Percentiles rank a stretch among this genome's conserved stretches.
These are phyloP conservation scores for Galaxias olidus DNA, from an alignment of 2,797 vertebrate species.

Conservation along the genomic window DNA sequence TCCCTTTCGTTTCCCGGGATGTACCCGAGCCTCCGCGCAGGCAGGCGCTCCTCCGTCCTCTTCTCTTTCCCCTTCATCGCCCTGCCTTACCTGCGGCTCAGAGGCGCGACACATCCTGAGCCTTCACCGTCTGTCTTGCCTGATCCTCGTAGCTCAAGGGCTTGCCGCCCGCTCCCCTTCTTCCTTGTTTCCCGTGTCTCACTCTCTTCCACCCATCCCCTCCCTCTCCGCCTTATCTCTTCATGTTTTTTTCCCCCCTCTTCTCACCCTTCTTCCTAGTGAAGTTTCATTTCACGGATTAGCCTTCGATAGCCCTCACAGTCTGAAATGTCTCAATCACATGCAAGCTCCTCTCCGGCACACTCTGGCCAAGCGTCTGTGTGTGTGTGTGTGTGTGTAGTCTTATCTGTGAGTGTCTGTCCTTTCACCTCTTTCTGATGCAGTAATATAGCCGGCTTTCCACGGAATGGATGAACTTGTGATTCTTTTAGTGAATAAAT, in stretches of 20 bases:
- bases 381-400: constrained; percentile 26
- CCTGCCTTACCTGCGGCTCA: constrained; percentile 51
- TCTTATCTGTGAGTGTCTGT: constrained; percentile 35
- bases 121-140: constrained; percentile 36
- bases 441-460: constrained; percentile 29
- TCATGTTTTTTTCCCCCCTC: constrained; percentile 54
- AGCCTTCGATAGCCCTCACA: constrained; percentile 66
- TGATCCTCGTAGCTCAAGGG: constrained; percentile 60
- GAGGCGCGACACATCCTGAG: constrained; percentile 34
- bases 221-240: constrained; percentile 59
- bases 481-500: constrained; percentile 36
- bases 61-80: constrained; percentile 25
- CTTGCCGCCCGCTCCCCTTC: constrained; percentile 45
- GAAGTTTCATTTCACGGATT: constrained; percentile 77
- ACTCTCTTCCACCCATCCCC: constrained; percentile 4
- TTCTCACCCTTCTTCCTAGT: constrained; percentile 64
- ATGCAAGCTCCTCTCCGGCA: constrained; percentile 41
- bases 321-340: constrained; percentile 72
- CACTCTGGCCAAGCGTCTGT: constrained; percentile 29
- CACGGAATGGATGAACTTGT: constrained; percentile 42
- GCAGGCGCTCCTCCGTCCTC: background rate
- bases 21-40: background rate
- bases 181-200: constrained; percentile 26
- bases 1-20: constrained; percentile 37
- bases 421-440: constrained; percentile 45